Evolutionary conservation across 2,797 vertebrate species (phyloP).

Genomic region (Acrossocheilus fasciatus): DNA sequence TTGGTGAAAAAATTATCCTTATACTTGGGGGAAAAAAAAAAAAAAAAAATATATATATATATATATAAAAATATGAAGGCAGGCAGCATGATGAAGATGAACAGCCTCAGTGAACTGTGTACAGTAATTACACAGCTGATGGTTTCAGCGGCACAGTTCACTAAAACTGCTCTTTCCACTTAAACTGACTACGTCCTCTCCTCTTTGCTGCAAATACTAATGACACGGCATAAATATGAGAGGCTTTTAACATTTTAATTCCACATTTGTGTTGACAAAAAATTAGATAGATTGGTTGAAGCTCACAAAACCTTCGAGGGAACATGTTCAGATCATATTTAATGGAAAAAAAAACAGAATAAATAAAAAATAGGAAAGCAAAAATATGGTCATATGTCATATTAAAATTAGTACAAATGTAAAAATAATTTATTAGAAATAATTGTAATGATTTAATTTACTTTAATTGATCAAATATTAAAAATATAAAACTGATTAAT

Average conservation of each 20-base stretch:
- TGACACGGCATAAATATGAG: background rate
- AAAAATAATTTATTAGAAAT: too few relatives aligned
- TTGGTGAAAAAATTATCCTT: background rate
- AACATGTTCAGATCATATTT: background rate
- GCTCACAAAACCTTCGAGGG: background rate
- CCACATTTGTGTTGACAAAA: background rate
- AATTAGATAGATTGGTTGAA: background rate
- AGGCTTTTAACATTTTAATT: background rate
- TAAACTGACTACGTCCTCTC: background rate
- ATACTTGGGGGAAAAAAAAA: background rate
- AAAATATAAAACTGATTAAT: too few relatives aligned
- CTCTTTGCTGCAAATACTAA: conserved; percentile 14
- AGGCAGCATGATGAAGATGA: conserved; percentile 11
- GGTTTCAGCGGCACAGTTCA: conserved; percentile 30
- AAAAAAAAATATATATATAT: too few relatives aligned
- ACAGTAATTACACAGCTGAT: conserved; percentile 49
- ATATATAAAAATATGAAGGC: conserved; percentile 9
- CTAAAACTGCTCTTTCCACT: conserved; percentile 5
- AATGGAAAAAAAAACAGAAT: background rate
- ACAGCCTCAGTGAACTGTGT: conserved; percentile 22
- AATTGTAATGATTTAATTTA: too few relatives aligned
- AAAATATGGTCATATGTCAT: background rate
- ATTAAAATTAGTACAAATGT: background rate
- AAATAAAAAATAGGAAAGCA: background rate
- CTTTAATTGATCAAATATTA: too few relatives aligned